Evolutionary conservation across 2,113 vertebrate species (phyloP), one percentile per base, ranked within the genome.

Genomic region (Lophius piscatorius): DNA sequence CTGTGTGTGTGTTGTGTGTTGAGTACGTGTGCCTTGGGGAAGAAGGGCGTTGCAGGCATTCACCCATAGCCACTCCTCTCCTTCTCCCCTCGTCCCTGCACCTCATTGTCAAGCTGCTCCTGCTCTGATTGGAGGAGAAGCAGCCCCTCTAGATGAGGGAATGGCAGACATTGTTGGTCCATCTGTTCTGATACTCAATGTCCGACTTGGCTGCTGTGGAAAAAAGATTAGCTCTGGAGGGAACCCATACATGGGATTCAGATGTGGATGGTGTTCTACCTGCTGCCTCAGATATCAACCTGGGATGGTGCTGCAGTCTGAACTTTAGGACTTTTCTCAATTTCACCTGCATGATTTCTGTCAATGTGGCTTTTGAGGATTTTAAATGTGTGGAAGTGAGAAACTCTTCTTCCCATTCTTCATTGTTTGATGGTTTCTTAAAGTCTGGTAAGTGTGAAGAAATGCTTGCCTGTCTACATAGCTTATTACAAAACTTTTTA

Each of bases 111-210:
- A 89, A 85, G 74, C 78, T 51, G 45, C 87, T 9, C 65, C 54
- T n/a, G 17, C 84, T 76, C 49, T 70, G 88, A 98, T 98, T 98
- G 97, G 96, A 80, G 87, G 77, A 52, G 9, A 14, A 41, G 39
- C 74, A 34, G 80, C 88, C 66, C 82, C 90, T 92, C 89, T 34
- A 89, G 92, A 92, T 92, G 86, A 91, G 91, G 93, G 91, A 93
- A 94, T 89, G 93, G 94, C 91, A 93, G 93, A 94, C 92, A 93
- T 91, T 94, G 93, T 91, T 84, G 87, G 81, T 94, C 95, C 97
- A 97, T 99, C 97, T 99, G 97, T 93, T 95, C 91, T 83, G 82
- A 90, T 83, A 87, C 89, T 95, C 94, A 97, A 96, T 97, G 95
- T 97, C 92, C 91, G 91, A 75, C 52, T 62, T 59, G 63, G 20